Percentiles rank a stretch among this genome's conserved stretches.
Evolutionary conservation across 2,113 vertebrate genomes (phyloP).

Genomic region (Melanotaenia duboulayi): DNA sequence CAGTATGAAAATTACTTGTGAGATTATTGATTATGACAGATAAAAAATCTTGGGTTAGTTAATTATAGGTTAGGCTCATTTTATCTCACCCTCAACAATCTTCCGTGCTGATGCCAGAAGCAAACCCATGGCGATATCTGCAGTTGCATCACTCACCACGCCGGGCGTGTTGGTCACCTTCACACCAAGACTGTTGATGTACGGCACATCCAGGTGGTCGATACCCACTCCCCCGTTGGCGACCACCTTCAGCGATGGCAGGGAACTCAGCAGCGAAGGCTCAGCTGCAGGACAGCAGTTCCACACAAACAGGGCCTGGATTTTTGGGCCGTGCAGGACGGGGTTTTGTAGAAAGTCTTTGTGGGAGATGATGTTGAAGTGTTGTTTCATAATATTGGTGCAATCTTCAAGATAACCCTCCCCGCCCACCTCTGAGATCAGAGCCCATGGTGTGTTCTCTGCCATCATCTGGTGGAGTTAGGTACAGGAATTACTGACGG

Average conservation of each 20-base stretch:
- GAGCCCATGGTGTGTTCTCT: constrained; percentile 69
- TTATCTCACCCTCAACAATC: constrained; percentile 64
- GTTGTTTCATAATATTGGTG: constrained; percentile 30
- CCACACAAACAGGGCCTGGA: constrained; percentile 69
- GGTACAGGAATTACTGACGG: neutral
- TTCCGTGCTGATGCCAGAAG: constrained; percentile 86
- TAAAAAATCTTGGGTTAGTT: too few species aligned
- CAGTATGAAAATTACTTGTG: neutral
- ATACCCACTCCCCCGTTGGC: constrained; percentile 83
- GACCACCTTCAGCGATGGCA: constrained; percentile 84
- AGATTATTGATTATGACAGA: too few species aligned
- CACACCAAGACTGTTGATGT: constrained; percentile 79
- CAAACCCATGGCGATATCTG: constrained; percentile 85
- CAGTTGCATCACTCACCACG: constrained; percentile 80
- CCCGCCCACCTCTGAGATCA: constrained; percentile 56
- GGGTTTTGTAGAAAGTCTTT: constrained; percentile 62
- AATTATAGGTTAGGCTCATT: neutral
- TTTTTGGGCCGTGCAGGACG: constrained; percentile 44
- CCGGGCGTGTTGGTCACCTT: constrained; percentile 85
- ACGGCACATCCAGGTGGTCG: constrained; percentile 84
- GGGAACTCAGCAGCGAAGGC: constrained; percentile 45
- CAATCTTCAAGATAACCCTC: constrained; percentile 27
- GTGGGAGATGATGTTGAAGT: constrained; percentile 54
- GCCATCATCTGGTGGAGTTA: constrained; percentile 53
- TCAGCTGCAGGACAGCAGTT: neutral